A percentile compares a stretch with the other conserved stretches of the same genome.
Conservation (phyloP, 1,140 invertebrate species). For the Trichonephila clavata region DNA sequence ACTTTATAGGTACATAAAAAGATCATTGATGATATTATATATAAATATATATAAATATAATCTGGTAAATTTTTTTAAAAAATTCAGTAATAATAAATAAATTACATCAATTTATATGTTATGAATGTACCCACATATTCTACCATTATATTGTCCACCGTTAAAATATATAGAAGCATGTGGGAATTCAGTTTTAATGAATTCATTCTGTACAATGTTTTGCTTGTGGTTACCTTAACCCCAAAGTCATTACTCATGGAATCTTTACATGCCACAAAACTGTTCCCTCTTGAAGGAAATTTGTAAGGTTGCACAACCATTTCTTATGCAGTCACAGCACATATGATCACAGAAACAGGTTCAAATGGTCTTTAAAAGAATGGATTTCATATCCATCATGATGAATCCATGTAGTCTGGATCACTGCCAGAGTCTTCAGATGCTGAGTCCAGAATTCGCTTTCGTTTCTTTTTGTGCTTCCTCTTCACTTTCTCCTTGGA, state of each 20-base stretch:
- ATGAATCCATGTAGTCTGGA: slow-evolving; percentile 83
- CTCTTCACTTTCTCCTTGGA: slow-evolving; percentile 86
- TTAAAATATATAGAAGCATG: slow-evolving; percentile 31
- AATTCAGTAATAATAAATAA: slow-evolving; percentile 59
- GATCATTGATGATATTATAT: slow-evolving; percentile 15
- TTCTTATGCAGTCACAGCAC: background rate
- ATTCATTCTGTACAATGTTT: slow-evolving; percentile 16
- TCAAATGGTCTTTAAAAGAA: background rate
- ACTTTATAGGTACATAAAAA: slow-evolving; percentile 57
- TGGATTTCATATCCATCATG: slow-evolving; percentile 33
- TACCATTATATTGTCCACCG: slow-evolving; percentile 9
- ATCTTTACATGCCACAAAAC: background rate
- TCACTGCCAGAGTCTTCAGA: slow-evolving; percentile 87
- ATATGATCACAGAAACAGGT: slow-evolving; percentile 34
- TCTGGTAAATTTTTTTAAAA: slow-evolving; percentile 58
- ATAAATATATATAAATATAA: slow-evolving; percentile 52
- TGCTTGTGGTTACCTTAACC: too few species aligned
- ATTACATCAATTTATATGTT: slow-evolving; percentile 58
- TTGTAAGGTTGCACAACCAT: background rate
- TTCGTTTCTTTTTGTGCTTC: slow-evolving; percentile 82
- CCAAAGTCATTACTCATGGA: background rate
- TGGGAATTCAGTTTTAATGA: slow-evolving; percentile 5
- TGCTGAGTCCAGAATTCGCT: slow-evolving; percentile 84
- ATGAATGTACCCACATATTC: slow-evolving; percentile 60
- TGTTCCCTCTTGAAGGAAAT: background rate